These are phyloP conservation scores for Gobionotothen gibberifrons DNA, from an alignment of 2,797 vertebrate genomes.

Conservation along the genomic window DNA sequence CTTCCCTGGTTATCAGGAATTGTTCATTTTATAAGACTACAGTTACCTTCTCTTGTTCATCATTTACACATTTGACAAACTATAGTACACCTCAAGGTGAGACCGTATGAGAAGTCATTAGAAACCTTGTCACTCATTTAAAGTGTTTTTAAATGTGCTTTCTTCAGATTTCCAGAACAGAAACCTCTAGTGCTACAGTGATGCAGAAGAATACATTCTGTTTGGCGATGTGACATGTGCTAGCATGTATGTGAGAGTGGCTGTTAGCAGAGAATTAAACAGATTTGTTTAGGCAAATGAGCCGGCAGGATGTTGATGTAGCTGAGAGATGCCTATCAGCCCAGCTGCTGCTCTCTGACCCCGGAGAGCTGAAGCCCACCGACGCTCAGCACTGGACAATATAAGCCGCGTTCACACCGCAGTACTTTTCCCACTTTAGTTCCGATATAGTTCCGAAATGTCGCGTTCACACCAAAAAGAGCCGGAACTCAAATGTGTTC, in stretches of 20 bases:
- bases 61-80: not conserved
- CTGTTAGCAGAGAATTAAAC: constrained; percentile 24
- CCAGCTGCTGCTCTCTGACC: constrained; percentile 65
- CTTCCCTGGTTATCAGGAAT: constrained; percentile 1
- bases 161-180: constrained; percentile 5
- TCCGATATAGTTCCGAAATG: no score
- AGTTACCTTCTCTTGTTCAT: not conserved
- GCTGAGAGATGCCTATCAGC: constrained; percentile 66
- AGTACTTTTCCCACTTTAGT: no score
- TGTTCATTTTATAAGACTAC: not conserved
- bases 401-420: no score
- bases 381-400: constrained; percentile 17
- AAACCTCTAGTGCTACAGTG: not conserved
- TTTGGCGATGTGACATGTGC: constrained; percentile 1
- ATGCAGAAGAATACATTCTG: not conserved
- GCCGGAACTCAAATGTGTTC: no score
- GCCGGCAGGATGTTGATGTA: constrained; percentile 63
- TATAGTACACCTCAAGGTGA: not conserved
- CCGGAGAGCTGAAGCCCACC: constrained; percentile 39
- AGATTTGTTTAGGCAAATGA: constrained; percentile 75
- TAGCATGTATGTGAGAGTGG: not conserved
- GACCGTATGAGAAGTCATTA: not conserved
- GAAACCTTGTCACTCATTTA: not conserved
- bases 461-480: no score
- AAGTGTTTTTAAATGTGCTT: not conserved